These are phyloP conservation scores for Orchesella cincta DNA, from an alignment of 1,140 invertebrate species.

Conservation along the genomic window DNA sequence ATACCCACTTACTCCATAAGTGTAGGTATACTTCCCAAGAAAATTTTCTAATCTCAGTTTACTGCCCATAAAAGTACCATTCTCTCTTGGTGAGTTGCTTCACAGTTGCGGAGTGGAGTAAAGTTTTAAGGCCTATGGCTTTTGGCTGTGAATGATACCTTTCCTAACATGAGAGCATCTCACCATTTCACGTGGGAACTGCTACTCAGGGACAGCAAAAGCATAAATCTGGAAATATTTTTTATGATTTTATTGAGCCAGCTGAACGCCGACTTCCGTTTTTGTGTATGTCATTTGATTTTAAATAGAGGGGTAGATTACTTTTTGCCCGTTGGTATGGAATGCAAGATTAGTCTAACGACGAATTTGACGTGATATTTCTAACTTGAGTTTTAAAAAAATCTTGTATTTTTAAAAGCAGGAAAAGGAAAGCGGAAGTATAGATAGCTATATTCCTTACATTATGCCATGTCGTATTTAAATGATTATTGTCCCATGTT, in stretches of 20 bases:
- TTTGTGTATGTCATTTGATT: no score
- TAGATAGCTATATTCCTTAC: neutral
- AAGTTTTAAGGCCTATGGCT: neutral
- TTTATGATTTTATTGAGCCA: constrained; percentile 21
- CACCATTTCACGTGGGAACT: neutral
- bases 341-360: no score
- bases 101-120: neutral
- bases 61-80: constrained; percentile 17
- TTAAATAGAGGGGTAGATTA: no score
- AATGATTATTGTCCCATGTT: neutral
- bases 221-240: constrained; percentile 16
- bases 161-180: neutral
- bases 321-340: no score
- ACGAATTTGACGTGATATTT: no score
- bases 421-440: neutral
- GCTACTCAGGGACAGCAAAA: neutral
- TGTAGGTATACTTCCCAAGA: neutral
- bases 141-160: neutral
- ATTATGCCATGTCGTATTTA: neutral
- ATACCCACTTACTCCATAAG: neutral
- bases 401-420: neutral
- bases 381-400: no score
- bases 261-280: no score
- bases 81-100: neutral
- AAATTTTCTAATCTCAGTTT: constrained; percentile 31